Conservation (phyloP, 2,797 vertebrate genomes). For the Clarias fuscus region DNA sequence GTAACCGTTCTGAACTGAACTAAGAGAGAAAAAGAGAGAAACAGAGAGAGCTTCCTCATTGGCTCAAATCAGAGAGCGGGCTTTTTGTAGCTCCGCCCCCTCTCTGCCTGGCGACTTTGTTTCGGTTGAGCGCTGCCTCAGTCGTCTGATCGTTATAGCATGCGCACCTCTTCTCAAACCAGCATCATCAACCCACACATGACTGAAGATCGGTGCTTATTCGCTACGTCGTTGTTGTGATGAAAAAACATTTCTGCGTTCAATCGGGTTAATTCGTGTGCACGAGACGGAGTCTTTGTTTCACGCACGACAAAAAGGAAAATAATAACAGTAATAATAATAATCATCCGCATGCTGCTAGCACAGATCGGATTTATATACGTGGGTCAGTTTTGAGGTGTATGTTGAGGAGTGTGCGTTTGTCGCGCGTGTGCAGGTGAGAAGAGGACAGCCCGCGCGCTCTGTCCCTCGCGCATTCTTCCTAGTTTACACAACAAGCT, state of each 20-base stretch:
- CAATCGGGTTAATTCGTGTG: background rate
- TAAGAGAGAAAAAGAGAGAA: background rate
- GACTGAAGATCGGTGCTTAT: background rate
- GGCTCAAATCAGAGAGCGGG: conserved; percentile 5
- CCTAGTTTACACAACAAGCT: background rate
- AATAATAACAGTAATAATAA: background rate
- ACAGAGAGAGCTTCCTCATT: background rate
- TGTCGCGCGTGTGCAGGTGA: background rate
- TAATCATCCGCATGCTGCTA: too few relatives aligned
- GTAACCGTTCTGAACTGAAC: too few relatives aligned
- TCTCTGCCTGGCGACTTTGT: background rate
- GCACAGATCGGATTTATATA: background rate
- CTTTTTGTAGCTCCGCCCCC: conserved; percentile 16
- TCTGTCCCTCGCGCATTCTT: background rate
- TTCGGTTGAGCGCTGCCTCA: background rate
- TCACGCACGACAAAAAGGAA: background rate
- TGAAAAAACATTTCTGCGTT: background rate
- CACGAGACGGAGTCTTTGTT: background rate
- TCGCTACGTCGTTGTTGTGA: background rate
- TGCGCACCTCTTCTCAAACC: background rate
- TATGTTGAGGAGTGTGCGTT: background rate
- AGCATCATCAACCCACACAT: background rate
- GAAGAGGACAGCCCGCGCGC: background rate
- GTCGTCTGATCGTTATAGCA: background rate
- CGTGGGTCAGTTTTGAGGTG: background rate